Conservation (phyloP, 2,797 vertebrate species). For the Geotrypetes seraphini region DNA sequence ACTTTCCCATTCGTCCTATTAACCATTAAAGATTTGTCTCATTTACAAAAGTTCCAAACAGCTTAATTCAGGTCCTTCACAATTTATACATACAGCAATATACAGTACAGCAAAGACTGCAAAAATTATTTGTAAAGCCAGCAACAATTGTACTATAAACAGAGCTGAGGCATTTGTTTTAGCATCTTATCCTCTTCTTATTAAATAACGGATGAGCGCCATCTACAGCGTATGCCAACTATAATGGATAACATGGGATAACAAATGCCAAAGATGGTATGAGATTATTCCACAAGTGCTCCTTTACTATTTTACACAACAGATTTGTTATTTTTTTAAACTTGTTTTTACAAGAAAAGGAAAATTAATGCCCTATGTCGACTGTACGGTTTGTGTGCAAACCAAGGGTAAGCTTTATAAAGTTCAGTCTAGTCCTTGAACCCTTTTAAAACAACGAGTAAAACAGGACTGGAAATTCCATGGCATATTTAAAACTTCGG, state of each 20-base stretch:
- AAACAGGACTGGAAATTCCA: slow-evolving; percentile 64
- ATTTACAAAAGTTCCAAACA: slow-evolving; percentile 78
- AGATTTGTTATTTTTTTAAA: too few species aligned
- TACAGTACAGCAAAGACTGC: slow-evolving; percentile 74
- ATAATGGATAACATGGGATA: slow-evolving; percentile 36
- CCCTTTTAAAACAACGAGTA: slow-evolving; percentile 68
- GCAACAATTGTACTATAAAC: slow-evolving; percentile 66
- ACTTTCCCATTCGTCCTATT: slow-evolving; percentile 95
- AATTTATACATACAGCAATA: slow-evolving; percentile 76
- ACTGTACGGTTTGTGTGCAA: slow-evolving; percentile 87
- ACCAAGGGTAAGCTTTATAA: slow-evolving; percentile 83
- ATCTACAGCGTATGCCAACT: slow-evolving; percentile 42
- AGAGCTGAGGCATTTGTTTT: slow-evolving; percentile 64
- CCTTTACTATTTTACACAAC: slow-evolving; percentile 55
- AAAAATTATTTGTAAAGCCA: slow-evolving; percentile 73
- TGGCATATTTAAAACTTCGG: slow-evolving; percentile 67
- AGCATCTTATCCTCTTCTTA: slow-evolving; percentile 53
- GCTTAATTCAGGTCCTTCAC: slow-evolving; percentile 80
- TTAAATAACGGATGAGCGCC: slow-evolving; percentile 57
- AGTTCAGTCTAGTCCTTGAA: slow-evolving; percentile 66
- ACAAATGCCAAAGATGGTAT: slow-evolving; percentile 37
- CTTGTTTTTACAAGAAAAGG: slow-evolving; percentile 66
- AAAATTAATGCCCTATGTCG: slow-evolving; percentile 81
- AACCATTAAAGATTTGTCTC: slow-evolving; percentile 80
- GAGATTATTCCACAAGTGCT: slow-evolving; percentile 45